A percentile compares a stretch with the other conserved stretches of the same genome.
phyloP scores from a whole-genome alignment of 2,113 vertebrate genomes.

The Corythornis vintsioides region DNA sequence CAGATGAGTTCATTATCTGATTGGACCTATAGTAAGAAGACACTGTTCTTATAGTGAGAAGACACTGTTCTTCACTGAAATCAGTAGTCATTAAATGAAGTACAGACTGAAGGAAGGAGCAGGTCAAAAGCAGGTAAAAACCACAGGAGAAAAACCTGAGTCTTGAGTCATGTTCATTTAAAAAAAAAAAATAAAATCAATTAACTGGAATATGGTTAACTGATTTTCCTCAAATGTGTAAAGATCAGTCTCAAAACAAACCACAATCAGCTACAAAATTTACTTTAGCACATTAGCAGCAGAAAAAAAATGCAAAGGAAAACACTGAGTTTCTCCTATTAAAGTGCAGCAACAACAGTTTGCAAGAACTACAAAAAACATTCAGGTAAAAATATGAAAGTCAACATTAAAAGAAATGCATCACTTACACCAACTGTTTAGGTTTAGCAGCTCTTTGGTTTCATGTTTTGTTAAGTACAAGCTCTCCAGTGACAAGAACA shows the following conservation, averaged over 20 bases:
- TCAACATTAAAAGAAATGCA: neutral
- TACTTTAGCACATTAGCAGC: neutral
- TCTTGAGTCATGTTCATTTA: neutral
- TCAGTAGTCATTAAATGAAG: neutral
- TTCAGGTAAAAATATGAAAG: neutral
- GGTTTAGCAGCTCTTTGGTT: neutral
- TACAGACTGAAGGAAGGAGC: neutral
- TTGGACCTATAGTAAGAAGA: neutral
- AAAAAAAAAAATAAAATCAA: neutral
- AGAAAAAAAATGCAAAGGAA: neutral
- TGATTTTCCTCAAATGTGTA: neutral
- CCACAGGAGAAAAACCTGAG: neutral
- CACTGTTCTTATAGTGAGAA: neutral
- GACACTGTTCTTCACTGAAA: neutral
- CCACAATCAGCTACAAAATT: neutral
- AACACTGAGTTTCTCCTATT: neutral
- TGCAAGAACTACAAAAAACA: neutral
- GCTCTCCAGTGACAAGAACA: neutral
- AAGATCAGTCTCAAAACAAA: neutral
- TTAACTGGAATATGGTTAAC: neutral
- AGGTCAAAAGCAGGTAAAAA: neutral
- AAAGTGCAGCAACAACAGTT: neutral
- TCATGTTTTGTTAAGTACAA: neutral
- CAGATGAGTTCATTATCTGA: neutral
- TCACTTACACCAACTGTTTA: neutral